Base-by-base conservation (phyloP, 2,113 vertebrate genomes). In the Morone chrysops region DNA sequence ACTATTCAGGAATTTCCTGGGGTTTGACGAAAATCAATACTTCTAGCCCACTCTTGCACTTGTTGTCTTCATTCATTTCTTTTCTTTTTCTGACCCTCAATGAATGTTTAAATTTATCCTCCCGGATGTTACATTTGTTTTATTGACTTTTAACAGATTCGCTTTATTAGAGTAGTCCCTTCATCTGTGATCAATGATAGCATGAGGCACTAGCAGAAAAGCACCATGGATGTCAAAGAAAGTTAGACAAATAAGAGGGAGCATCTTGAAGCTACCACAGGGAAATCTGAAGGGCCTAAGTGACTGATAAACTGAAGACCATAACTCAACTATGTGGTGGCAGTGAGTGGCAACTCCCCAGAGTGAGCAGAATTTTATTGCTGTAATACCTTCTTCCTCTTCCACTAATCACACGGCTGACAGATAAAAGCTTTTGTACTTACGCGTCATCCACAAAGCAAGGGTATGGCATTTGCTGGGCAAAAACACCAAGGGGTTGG, bases 401-500 rank as follows among this genome's bases (percentile, higher is more conserved):
- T 79, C 12, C 60, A 73, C 50, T 80, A 73, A 87, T 89, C 71
- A 86, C 50, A 70, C 36, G 7, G 1, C 22, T 80, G 56, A 72
- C 41, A 84, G 61, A 61, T 81, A 76, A 74, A 70, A 78, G 20
- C 31, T 47, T 81, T 78, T 76, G 12, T 90, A 97, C 98, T 93
- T 93, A 99, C 98, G 88, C 94, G 66, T 99, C 98, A 89, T 99
- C 96, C 11, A 99, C 97, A 0, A 96, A 99, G 88, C 98, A 99
- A 0, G 98, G 98, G 71, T 98, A 99, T 0, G 98, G 98, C 96
- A 99, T 99, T 93, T 99, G 98, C 87, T 99, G 98, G 53, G 96
- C 87, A 22, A 97, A 99, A 77, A 99, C 95, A 0, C 98, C 98
- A 0, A 97, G 96, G 31, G 95, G 95, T 90, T 96, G 96, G 78